phyloP scores from a whole-genome alignment of 2,797 vertebrate species.

The Onychomys torridus region DNA sequence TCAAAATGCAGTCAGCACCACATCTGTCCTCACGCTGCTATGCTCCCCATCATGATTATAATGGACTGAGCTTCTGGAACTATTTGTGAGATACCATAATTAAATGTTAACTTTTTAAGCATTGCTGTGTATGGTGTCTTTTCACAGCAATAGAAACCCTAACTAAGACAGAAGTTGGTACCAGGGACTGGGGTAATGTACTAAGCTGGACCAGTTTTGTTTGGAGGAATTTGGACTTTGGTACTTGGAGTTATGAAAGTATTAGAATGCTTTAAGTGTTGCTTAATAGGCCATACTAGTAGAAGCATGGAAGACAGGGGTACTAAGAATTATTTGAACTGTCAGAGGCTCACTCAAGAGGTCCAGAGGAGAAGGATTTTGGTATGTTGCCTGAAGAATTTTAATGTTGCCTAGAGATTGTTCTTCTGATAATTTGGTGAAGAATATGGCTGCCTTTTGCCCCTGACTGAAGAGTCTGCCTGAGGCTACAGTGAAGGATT shows the following conservation, averaged over 20 bases:
- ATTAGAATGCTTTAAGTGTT: too few species aligned
- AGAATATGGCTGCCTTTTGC: neutral
- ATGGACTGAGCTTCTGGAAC: neutral
- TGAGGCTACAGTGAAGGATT: neutral
- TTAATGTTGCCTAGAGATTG: too few species aligned
- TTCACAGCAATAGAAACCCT: neutral
- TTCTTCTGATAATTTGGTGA: neutral
- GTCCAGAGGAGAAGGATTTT: too few species aligned
- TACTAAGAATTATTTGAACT: too few species aligned
- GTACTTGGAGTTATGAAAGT: neutral
- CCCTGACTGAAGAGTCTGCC: neutral
- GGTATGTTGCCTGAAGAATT: too few species aligned
- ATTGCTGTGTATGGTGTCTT: neutral
- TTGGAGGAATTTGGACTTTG: neutral
- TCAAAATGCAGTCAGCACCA: neutral
- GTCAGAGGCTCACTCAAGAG: too few species aligned
- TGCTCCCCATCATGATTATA: neutral
- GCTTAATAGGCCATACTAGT: too few species aligned
- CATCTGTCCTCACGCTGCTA: neutral
- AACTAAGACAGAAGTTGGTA: neutral
- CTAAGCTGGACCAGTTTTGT: neutral
- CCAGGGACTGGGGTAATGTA: neutral
- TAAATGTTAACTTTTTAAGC: neutral
- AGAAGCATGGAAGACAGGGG: too few species aligned
- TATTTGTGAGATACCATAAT: neutral